Conservation (phyloP, 2,797 vertebrate genomes). For the Tinamus major region DNA sequence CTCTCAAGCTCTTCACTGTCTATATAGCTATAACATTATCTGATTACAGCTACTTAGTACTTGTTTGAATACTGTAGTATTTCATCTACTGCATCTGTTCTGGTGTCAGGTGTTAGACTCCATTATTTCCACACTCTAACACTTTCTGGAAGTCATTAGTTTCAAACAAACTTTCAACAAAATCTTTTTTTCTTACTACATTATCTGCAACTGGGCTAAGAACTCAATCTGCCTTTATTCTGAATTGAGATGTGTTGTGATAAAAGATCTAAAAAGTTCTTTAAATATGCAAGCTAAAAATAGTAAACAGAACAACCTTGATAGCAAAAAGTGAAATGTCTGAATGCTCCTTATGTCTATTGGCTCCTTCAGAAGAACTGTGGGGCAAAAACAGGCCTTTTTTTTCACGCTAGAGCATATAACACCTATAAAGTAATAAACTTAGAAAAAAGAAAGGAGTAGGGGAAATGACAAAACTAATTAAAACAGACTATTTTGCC, state of each 20-base stretch:
- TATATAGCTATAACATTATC: background rate
- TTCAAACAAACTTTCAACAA: background rate
- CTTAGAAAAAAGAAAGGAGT: background rate
- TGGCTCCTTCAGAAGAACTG: background rate
- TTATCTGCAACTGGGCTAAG: background rate
- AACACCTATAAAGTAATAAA: background rate
- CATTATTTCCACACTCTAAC: background rate
- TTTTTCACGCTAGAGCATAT: fast-evolving
- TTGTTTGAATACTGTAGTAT: background rate
- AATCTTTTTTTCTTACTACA: background rate
- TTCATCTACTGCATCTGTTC: background rate
- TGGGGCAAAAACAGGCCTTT: background rate
- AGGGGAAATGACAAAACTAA: background rate
- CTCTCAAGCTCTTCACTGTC: background rate
- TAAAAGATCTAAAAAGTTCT: background rate
- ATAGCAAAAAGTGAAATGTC: background rate
- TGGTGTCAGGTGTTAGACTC: background rate
- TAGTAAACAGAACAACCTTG: background rate
- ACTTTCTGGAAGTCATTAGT: background rate
- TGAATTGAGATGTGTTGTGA: background rate
- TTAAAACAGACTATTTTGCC: background rate
- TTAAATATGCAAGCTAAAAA: background rate
- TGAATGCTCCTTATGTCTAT: background rate
- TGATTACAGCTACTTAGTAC: background rate
- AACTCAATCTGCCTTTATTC: background rate